Base-by-base conservation (phyloP, 2,888 invertebrate species). In the Pollenia labialis region DNA sequence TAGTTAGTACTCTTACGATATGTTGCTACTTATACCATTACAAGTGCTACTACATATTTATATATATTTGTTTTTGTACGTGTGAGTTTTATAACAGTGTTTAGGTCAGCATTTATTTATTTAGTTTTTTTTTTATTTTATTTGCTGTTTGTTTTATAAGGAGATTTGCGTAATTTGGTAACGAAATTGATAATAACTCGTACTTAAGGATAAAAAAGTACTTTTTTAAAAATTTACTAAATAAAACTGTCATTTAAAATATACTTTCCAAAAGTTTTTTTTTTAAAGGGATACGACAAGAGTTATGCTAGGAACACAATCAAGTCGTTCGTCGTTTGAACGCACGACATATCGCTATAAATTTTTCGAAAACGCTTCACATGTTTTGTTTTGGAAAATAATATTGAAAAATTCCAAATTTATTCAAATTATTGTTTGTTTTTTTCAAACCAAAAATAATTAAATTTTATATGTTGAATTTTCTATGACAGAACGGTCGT, bases 71-170 rank as follows among this genome's bases (percentile, higher is more conserved):
- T 60, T 8, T 76, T 52, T 64, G 23, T 23, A 18, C 60, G 52
- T 66, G 6, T 32, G 32, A 32, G 32, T 48, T 56, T 40, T 77
- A 52, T 62, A 72, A 62, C 48, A 58, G 50, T 83, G 83, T 50
- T 87, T 66, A 66, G 76, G 81, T 87, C 83, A 81, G 85, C 81
- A 76, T 85, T 81, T 76, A 71, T 81, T 84, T 56, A 71, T 82
- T 85, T 68, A 82, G 71, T 77, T 40, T 60, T 58, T 40, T 60
- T 58, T 77, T 77, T 66, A 46, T 60, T 54, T 66, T 50, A 52
- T 32, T 50, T 62, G 50, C 11, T 23, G n/a, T 54, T 44, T 46
- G 8, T 6, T 54, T 32, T 6, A 62, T 80, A 56, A 79, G 68
- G 74, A 54, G 60, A 62, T 62, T 69, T 85, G 32, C 74, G 10